Evolutionary conservation across 2,113 vertebrate species (phyloP).

Genomic region (Rhea americana): DNA sequence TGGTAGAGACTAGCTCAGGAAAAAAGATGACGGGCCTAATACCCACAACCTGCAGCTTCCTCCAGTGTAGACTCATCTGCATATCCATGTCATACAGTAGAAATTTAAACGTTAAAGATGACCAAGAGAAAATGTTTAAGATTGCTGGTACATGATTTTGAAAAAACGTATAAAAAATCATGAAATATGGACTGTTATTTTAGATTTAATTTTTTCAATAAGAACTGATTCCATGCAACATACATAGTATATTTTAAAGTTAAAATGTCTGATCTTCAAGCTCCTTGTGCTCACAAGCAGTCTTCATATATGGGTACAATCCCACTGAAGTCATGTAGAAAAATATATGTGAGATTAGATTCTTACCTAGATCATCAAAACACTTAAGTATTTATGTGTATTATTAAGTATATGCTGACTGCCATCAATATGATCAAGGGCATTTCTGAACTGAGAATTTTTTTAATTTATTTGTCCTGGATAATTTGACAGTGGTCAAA

Average conservation of each 20-base stretch:
- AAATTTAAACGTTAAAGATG: background rate
- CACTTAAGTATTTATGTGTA: background rate
- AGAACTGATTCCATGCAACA: background rate
- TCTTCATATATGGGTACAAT: background rate
- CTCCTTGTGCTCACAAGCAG: background rate
- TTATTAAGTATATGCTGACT: background rate
- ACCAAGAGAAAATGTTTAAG: background rate
- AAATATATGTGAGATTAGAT: background rate
- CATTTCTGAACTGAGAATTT: background rate
- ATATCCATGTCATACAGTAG: background rate
- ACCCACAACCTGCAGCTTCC: background rate
- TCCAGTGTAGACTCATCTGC: background rate
- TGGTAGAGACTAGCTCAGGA: background rate
- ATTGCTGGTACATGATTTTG: background rate
- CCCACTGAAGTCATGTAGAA: background rate
- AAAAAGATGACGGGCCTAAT: background rate
- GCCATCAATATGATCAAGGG: background rate
- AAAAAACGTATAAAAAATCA: background rate
- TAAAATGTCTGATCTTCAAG: background rate
- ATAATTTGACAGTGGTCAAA: background rate
- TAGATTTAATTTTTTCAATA: background rate
- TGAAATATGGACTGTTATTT: background rate
- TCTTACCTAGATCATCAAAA: background rate
- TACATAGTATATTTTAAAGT: background rate
- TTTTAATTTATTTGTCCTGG: background rate